phyloP scores from a whole-genome alignment of 2,888 invertebrate species.

The Drosophila nr. fundita region DNA sequence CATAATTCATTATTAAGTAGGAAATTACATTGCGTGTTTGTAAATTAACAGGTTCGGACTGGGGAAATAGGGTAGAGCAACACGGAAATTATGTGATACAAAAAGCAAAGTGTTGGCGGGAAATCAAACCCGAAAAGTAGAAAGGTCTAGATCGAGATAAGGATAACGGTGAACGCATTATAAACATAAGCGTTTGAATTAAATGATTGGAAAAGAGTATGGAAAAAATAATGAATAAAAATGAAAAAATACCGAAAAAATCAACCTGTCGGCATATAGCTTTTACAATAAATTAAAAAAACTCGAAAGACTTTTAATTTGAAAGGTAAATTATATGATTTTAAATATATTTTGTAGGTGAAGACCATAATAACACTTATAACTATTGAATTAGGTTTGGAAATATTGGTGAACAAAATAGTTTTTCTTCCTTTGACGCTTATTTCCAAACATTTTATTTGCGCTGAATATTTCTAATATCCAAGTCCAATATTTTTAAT shows the following conservation, averaged over 20 bases:
- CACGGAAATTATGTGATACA: constrained; percentile 37
- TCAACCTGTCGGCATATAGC: background rate
- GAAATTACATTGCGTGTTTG: constrained; percentile 71
- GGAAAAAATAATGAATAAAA: background rate
- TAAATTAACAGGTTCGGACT: constrained; percentile 55
- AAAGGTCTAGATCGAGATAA: constrained; percentile 8
- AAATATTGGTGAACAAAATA: background rate
- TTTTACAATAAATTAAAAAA: background rate
- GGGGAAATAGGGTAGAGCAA: constrained; percentile 16
- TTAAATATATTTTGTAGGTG: background rate
- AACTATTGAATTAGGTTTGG: background rate
- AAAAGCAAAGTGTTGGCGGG: constrained; percentile 2
- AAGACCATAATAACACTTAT: background rate
- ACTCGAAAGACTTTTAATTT: background rate
- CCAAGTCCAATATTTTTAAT: background rate
- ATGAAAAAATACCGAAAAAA: background rate
- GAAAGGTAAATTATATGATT: background rate
- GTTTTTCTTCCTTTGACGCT: background rate
- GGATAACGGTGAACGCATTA: background rate
- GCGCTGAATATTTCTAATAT: background rate
- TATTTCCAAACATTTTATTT: background rate
- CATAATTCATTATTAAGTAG: constrained; percentile 52
- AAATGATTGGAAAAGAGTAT: background rate
- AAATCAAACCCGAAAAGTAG: constrained; percentile 5
- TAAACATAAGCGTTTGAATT: background rate